Base-by-base conservation (phyloP, 2,888 invertebrate species). In the Ellobium chinense region DNA sequence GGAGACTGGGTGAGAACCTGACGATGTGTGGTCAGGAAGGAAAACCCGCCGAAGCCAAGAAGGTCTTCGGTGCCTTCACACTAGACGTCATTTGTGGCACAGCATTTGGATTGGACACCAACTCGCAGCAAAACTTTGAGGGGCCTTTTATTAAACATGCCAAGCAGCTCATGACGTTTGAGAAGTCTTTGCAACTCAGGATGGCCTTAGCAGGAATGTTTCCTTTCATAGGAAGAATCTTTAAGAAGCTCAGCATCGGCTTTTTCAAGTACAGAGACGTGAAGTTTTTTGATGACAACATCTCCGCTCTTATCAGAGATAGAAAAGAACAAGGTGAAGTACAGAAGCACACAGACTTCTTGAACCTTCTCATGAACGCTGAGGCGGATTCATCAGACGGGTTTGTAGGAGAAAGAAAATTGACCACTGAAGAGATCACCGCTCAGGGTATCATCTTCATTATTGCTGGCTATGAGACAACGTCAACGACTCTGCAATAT, bases 401-500 rank as follows among this genome's bases (percentile, higher is more conserved):
- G 2, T 34, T 70, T 39, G 12, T 37, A 2, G 80, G 74, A 9
- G 56, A 37, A 1, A 76, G 60, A 60, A 65, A 78, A 31, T 27
- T 83, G 75, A 75, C 83, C 1, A 39, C 62, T 54, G 78, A 78
- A 34, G 83, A 83, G 39, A 65, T 83, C 18, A 60, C 56, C 1
- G 78, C 69, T 12, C 83, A 83, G 46, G 69, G 83, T 1, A 74
- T 83, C 31, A 60, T 81, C 12, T 36, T 83, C 18, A 63, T 83
- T 14, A 65, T 83, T 21, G 83, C 83, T 56, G 83, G 78, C 12
- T 83, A 69, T 24, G 83, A 83, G 58, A 81, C 83, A 2, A 78
- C 78, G 12, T 63, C 83, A 4, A 72, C 78, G 29, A 62, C 78
- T 9, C 72, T 83, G n/a, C 83, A 81, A 46, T 83, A 58, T 34